A percentile compares a stretch with the other conserved stretches of the same genome.
phyloP scores from a whole-genome alignment of 2,113 vertebrate genomes.

The Dipodomys stephensi region DNA sequence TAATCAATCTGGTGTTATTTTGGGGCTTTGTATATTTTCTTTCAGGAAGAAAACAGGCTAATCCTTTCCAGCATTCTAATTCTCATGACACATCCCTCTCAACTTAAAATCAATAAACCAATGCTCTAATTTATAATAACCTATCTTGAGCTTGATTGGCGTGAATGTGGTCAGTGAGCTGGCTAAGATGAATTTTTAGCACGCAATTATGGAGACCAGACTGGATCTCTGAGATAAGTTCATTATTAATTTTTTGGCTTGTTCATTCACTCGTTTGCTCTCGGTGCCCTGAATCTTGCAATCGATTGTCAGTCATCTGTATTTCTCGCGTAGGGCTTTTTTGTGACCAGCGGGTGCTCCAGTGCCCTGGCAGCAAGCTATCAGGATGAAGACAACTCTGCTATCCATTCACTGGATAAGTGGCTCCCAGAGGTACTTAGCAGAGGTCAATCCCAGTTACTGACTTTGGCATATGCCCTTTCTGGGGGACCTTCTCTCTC shows the following conservation, averaged over 20 bases:
- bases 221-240: background rate
- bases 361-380: background rate
- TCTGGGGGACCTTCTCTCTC: background rate
- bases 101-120: background rate
- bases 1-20: background rate
- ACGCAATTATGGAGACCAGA: background rate
- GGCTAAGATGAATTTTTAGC: background rate
- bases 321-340: background rate
- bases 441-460: background rate
- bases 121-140: background rate
- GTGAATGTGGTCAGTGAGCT: background rate
- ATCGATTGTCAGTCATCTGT: too few relatives aligned
- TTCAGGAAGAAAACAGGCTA: background rate
- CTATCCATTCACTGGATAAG: background rate
- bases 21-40: background rate
- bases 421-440: background rate
- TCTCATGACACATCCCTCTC: background rate
- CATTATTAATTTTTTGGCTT: background rate
- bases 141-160: background rate
- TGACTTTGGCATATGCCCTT: background rate
- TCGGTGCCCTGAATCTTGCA: too few relatives aligned
- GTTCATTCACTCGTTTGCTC: background rate
- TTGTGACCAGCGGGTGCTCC: background rate
- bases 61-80: background rate
- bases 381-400: background rate